Percentiles rank a stretch among this genome's conserved stretches.
These are phyloP conservation scores for Ctenopoma kingsleyae DNA, from an alignment of 2,797 vertebrate genomes.

Conservation along the genomic window DNA sequence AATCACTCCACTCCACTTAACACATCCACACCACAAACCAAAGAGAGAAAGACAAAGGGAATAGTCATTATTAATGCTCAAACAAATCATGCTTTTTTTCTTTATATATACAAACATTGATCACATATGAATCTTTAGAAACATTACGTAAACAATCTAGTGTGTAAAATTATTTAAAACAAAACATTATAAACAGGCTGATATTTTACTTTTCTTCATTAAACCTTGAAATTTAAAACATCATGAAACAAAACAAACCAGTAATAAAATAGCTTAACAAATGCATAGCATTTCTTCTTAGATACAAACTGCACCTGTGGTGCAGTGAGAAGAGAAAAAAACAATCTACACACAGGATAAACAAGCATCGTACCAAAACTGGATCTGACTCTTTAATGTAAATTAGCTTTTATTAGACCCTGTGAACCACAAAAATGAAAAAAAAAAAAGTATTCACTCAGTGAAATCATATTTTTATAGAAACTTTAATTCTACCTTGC, in stretches of 20 bases:
- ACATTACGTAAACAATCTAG: conserved; percentile 49
- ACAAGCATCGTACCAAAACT: conserved; percentile 64
- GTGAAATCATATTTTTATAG: conserved; percentile 24
- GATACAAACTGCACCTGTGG: conserved; percentile 77
- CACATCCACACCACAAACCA: conserved; percentile 34
- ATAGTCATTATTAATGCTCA: conserved; percentile 43
- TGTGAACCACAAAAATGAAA: conserved; percentile 42
- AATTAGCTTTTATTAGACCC: conserved; percentile 50
- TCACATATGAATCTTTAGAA: conserved; percentile 50
- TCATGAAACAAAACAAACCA: conserved; percentile 64
- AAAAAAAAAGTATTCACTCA: conserved; percentile 31
- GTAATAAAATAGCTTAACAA: conserved; percentile 85
- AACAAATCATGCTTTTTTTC: conserved; percentile 40
- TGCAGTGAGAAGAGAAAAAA: conserved; percentile 67
- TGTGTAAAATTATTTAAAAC: conserved; percentile 57
- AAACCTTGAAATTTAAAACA: conserved; percentile 61
- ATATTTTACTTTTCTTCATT: conserved; percentile 76
- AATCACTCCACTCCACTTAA: conserved; percentile 33
- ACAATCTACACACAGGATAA: conserved; percentile 46
- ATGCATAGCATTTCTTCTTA: conserved; percentile 88
- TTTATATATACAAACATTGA: conserved; percentile 62
- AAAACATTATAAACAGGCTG: conserved; percentile 52
- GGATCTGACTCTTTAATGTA: conserved; percentile 45
- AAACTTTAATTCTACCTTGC: conserved; percentile 12
- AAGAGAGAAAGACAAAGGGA: conserved; percentile 33